phyloP scores from a whole-genome alignment of 2,888 invertebrate species.

The Blastobasis lacticolella region DNA sequence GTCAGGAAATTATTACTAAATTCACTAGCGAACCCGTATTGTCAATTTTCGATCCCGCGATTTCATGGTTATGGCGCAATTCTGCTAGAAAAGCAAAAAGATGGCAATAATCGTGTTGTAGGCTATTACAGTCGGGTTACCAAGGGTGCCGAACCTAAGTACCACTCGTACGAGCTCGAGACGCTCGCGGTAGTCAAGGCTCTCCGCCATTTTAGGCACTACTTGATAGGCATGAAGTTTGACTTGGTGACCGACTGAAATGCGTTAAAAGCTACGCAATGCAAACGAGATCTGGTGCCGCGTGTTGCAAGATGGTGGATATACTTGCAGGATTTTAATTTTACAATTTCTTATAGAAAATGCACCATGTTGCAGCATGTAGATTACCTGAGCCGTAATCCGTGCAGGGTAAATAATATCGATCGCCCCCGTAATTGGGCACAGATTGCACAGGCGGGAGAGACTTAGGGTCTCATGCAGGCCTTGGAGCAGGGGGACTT shows the following conservation, averaged over 20 bases:
- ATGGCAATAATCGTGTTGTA: neutral
- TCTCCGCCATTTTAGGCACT: slow-evolving; percentile 11
- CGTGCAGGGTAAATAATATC: slow-evolving; percentile 1
- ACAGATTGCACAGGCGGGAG: slow-evolving; percentile 14
- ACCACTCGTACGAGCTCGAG: slow-evolving; percentile 5
- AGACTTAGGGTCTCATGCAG: slow-evolving; percentile 8
- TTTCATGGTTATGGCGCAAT: neutral
- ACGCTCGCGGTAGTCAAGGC: neutral
- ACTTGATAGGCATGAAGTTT: too few relatives aligned
- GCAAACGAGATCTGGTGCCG: slow-evolving; percentile 14
- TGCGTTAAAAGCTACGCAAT: slow-evolving; percentile 11
- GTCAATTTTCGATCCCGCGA: neutral
- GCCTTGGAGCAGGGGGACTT: slow-evolving; percentile 8
- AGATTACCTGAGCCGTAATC: slow-evolving; percentile 13
- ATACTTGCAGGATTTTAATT: slow-evolving; percentile 13
- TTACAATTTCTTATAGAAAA: slow-evolving; percentile 11
- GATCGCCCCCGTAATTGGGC: slow-evolving; percentile 15
- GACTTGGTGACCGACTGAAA: slow-evolving; percentile 13
- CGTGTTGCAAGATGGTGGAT: too few relatives aligned
- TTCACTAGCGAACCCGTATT: slow-evolving; percentile 2
- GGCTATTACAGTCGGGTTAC: neutral
- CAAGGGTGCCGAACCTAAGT: slow-evolving; percentile 5
- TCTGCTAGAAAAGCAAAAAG: neutral
- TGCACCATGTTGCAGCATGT: slow-evolving; percentile 8
- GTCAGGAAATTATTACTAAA: neutral